Conservation (phyloP, 37 sponge, comb jelly and placozoan genomes). For the Lycopodina hypogea region DNA sequence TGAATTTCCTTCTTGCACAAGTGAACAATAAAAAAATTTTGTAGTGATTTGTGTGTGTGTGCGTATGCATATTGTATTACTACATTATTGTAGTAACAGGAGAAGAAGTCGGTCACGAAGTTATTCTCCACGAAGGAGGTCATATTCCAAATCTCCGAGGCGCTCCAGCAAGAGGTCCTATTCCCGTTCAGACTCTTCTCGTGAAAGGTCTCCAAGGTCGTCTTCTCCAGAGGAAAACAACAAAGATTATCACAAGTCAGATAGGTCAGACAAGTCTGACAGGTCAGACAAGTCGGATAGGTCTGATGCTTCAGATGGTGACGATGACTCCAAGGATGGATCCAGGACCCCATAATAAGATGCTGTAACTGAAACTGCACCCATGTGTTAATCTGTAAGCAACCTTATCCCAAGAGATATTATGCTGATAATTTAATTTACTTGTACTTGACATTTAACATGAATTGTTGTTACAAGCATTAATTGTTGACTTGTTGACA, state of each 20-base stretch:
- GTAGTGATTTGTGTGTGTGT: too few relatives aligned
- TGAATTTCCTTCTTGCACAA: too few relatives aligned
- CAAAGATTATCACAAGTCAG: not conserved
- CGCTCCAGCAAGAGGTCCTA: slow-evolving; percentile 4
- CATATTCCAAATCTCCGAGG: slow-evolving; percentile 3
- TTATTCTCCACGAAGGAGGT: slow-evolving; percentile 39
- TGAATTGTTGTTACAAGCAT: not conserved
- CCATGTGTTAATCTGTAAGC: not conserved
- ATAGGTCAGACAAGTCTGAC: slow-evolving; percentile 1
- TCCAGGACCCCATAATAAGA: slow-evolving; percentile 5
- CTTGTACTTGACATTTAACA: too few relatives aligned
- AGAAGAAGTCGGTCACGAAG: slow-evolving; percentile 35
- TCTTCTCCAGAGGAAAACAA: slow-evolving; percentile 4
- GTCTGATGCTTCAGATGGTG: not conserved
- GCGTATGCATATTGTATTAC: too few relatives aligned
- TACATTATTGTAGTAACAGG: too few relatives aligned
- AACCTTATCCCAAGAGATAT: not conserved
- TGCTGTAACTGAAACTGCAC: not conserved
- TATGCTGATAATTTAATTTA: not conserved
- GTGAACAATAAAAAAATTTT: too few relatives aligned
- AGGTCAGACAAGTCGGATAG: slow-evolving; percentile 3
- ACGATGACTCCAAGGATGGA: not conserved
- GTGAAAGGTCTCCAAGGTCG: slow-evolving; percentile 34
- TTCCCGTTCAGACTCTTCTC: slow-evolving; percentile 40
- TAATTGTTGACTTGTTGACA: not conserved